Evolutionary conservation across 1,140 invertebrate species (phyloP).

Genomic region (Propsilocerus akamusi): DNA sequence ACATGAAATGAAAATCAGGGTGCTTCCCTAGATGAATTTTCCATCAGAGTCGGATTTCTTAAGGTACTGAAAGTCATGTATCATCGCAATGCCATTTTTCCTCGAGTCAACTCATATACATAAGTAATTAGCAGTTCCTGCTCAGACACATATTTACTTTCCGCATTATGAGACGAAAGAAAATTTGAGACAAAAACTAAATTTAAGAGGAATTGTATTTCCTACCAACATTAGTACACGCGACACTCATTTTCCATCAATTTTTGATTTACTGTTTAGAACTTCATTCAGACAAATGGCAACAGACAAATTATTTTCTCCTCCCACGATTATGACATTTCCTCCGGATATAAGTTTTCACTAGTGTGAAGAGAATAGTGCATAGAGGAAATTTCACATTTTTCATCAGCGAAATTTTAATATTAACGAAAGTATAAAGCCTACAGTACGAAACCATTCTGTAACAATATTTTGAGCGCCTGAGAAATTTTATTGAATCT

Average conservation of each 20-base stretch:
- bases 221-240: no score
- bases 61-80: not conserved
- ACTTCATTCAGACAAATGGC: not conserved
- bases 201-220: not conserved
- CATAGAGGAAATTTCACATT: no score
- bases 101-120: not conserved
- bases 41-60: not conserved
- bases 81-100: no score
- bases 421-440: no score
- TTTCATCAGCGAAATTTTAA: no score
- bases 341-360: not conserved
- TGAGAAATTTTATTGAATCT: no score
- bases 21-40: not conserved
- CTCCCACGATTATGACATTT: not conserved
- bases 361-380: no score
- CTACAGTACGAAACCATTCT: no score
- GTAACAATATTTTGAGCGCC: no score
- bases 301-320: not conserved
- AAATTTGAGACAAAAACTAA: no score
- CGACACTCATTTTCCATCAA: not conserved
- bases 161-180: not conserved
- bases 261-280: not conserved
- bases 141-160: not conserved
- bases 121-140: not conserved
- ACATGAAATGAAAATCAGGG: not conserved